Conservation (phyloP, 2,113 vertebrate genomes). For the Catagonus wagneri region DNA sequence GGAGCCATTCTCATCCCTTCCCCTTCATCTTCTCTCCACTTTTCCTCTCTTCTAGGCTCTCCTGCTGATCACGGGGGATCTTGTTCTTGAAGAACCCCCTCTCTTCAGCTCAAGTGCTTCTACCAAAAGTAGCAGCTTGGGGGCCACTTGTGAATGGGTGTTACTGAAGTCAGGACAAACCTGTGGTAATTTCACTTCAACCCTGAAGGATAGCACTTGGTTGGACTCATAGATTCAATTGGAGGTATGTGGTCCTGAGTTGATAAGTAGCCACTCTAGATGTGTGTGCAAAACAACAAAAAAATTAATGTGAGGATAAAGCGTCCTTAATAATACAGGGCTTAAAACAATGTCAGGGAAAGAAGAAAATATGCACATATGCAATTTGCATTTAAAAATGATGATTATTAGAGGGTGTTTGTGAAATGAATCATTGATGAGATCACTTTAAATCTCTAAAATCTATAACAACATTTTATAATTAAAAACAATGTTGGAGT, state of each 20-base stretch:
- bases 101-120: background rate
- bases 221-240: background rate
- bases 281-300: background rate
- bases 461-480: background rate
- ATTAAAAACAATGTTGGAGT: slow-evolving; percentile 12
- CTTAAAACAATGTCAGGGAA: background rate
- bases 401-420: background rate
- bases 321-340: background rate
- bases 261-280: background rate
- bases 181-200: background rate
- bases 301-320: background rate
- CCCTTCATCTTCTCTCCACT: background rate
- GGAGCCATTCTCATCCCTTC: background rate
- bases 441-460: slow-evolving; percentile 24
- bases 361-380: background rate
- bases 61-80: background rate
- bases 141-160: background rate
- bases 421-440: background rate
- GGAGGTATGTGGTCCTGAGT: background rate
- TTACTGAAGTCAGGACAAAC: slow-evolving; percentile 14
- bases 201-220: background rate
- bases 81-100: background rate
- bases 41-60: background rate
- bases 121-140: background rate
- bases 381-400: background rate